A percentile compares a stretch with the other conserved stretches of the same genome.
Evolutionary conservation across 2,113 vertebrate species (phyloP).

Genomic region (Onychostoma macrolepis): DNA sequence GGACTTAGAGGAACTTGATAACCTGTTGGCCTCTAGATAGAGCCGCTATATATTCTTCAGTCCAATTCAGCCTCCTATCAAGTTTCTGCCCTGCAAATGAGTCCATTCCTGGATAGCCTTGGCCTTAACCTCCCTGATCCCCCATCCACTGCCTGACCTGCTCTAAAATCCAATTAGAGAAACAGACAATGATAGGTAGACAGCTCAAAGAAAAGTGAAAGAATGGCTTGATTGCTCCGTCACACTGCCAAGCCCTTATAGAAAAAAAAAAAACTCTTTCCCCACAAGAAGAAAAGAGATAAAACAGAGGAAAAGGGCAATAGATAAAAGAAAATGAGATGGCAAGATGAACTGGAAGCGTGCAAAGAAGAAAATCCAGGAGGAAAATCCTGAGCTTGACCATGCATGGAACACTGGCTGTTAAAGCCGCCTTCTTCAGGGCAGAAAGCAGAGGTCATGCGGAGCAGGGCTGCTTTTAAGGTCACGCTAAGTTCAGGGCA

Average conservation of each 20-base stretch:
- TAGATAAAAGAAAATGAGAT: constrained; percentile 12
- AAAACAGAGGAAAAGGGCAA: not conserved
- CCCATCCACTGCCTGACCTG: constrained; percentile 45
- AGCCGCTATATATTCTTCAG: not conserved
- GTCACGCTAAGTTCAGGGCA: constrained; percentile 72
- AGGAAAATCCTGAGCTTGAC: constrained; percentile 10
- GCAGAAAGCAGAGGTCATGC: constrained; percentile 71
- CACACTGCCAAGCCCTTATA: not conserved
- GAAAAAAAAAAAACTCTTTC: not conserved
- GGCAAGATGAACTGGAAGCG: not conserved
- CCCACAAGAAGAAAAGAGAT: not conserved
- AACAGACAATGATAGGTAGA: constrained; percentile 47
- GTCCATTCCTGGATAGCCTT: constrained; percentile 41
- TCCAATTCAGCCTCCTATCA: not conserved
- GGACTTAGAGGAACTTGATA: constrained; percentile 2
- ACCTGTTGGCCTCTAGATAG: constrained; percentile 17
- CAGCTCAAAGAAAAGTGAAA: constrained; percentile 4
- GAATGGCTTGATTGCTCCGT: not conserved
- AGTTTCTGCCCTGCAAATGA: constrained; percentile 30
- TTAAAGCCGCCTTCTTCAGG: constrained; percentile 63
- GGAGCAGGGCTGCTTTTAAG: constrained; percentile 63
- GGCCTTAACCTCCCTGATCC: constrained; percentile 22
- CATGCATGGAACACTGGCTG: constrained; percentile 1
- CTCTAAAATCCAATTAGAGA: constrained; percentile 69
- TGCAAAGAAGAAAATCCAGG: not conserved